Conservation (phyloP, 1,140 invertebrate species). For the Ptiloglossa arizonensis region DNA sequence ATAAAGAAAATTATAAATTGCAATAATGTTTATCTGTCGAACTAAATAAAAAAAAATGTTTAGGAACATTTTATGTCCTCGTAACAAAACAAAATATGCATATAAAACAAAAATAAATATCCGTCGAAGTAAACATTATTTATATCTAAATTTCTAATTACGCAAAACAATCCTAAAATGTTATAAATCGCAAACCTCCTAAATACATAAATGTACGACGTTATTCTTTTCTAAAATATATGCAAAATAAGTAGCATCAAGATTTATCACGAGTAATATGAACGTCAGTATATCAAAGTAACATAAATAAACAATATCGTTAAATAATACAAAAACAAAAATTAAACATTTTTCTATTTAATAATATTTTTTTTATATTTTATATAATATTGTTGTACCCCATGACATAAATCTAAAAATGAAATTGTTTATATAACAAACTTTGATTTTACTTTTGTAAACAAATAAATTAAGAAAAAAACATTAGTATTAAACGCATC, state of each 20-base stretch:
- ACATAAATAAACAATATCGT: background rate
- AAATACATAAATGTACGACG: background rate
- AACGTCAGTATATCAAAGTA: background rate
- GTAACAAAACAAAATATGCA: background rate
- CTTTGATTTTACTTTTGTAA: background rate
- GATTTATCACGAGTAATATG: background rate
- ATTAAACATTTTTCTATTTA: background rate
- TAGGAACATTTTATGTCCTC: background rate
- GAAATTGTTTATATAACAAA: background rate
- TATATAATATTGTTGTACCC: background rate
- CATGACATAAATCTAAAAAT: background rate
- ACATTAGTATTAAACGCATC: background rate
- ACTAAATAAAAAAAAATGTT: constrained; percentile 1
- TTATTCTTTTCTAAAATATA: background rate
- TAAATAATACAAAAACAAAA: no score
- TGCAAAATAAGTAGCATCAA: background rate
- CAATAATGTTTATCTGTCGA: constrained; percentile 8
- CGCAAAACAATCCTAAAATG: background rate
- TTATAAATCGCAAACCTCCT: background rate
- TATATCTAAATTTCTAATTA: background rate
- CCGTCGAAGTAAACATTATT: no score
- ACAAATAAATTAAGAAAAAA: background rate
- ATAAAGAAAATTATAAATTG: background rate
- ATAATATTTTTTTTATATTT: background rate
- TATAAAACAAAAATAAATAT: background rate